Base-by-base conservation (phyloP, 2,113 vertebrate genomes). In the Saccopteryx bilineata region DNA sequence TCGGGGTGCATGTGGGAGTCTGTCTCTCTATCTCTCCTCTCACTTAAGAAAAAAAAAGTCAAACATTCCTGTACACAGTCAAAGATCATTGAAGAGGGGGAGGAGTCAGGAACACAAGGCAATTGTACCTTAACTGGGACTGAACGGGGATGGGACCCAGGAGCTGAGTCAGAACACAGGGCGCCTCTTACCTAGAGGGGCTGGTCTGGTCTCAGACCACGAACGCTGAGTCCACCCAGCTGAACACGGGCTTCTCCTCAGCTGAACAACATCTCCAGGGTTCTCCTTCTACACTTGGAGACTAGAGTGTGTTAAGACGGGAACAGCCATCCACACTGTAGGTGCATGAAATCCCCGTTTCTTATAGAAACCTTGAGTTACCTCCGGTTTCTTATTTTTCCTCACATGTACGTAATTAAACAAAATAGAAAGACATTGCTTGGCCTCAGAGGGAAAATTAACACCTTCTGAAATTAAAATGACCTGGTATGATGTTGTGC, bases 391-490 rank as follows among this genome's bases (percentile, higher is more conserved):
- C 65, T 76, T 72, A 66, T 19, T 72, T 78, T 90, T 11, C 65
- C 54, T 72, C 63, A 7, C 46, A 28, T 65, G 71, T 39, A 56
- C 9, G 4, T 69, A 91, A 94, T 92, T 89, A 88, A 96, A 75
- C 83, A 87, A 93, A 93, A 83, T 68, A 19, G 39, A 96, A 84
- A 61, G 80, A 19, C 31, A 61, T 8, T 66, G 17, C 66, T 65
- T 76, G 31, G 66, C 39, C 81, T 87, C 23, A 0, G 81, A 87
- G 52, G 92, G 78, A 81, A 87, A 72, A 93, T 66, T 90, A 96
- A 90, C 85, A 85, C 72, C 50, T 78, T 87, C 58, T 60, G 81
- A 90, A 84, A 88, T 95, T 61, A 87, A 61, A 92, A 81, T 17
- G 23, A 24, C 17, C 82, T 52, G 69, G 50, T 71, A 39, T 31